phyloP scores from a whole-genome alignment of 2,888 invertebrate genomes.

The Dinocampus coccinellae region DNA sequence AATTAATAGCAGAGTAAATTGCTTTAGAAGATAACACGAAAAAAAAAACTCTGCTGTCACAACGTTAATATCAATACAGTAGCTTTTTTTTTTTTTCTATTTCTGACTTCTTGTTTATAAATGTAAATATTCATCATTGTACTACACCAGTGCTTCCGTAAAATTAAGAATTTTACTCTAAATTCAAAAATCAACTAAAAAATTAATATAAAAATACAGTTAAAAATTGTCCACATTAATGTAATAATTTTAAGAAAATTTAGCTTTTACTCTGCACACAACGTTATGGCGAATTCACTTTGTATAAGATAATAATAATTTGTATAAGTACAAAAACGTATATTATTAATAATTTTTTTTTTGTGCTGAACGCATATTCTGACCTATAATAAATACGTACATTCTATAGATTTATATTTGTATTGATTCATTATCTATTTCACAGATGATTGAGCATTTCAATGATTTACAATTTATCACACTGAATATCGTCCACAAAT shows the following conservation, averaged over 20 bases:
- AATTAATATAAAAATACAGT: not conserved
- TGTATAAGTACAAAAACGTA: not conserved
- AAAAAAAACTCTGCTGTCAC: not conserved
- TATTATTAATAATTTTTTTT: constrained; percentile 9
- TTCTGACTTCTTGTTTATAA: not conserved
- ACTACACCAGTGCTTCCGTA: not conserved
- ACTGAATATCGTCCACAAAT: constrained; percentile 13
- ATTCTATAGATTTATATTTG: not conserved
- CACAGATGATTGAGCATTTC: not conserved
- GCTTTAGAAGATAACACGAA: not conserved
- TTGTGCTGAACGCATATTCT: not conserved
- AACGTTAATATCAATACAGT: not conserved
- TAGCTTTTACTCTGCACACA: not conserved
- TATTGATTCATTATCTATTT: not conserved
- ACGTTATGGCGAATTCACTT: not conserved
- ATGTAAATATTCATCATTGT: not conserved
- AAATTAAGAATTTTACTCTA: not conserved
- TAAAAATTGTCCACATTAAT: not conserved
- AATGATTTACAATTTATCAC: no score
- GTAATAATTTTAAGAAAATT: not conserved
- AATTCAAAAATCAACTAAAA: not conserved
- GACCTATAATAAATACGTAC: not conserved
- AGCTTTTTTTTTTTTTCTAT: not conserved
- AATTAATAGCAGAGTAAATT: not conserved
- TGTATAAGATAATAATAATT: not conserved